Evolutionary conservation across 2,113 vertebrate species (phyloP), one percentile per base, ranked within the genome.

Genomic region (Oryzias javanicus): DNA sequence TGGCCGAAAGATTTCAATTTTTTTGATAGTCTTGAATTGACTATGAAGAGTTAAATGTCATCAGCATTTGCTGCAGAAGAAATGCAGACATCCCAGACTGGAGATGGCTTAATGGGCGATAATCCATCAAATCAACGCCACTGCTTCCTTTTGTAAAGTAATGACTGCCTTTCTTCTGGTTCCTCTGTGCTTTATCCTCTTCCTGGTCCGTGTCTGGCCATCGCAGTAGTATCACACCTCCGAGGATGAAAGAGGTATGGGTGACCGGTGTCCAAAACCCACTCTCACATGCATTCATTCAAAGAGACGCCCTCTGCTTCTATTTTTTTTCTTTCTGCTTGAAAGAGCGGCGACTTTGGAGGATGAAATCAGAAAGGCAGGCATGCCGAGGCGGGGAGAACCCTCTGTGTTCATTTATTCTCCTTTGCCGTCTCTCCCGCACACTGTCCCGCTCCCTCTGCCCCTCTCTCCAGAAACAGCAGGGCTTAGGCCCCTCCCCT

Each of bases 391-490:
- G 81, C 64, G 73, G 68, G 67, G 74, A 83, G 72, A 87, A 78
- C 76, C 71, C 78, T 44, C 71, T 8, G 45, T 72, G 79, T 74
- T 74, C 72, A 82, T 83, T 81, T 82, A 72, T 84, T 69, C 76
- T 80, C 62, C 74, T 78, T 60, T 73, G 55, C 72, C 72, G 63
- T 62, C 67, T 70, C 59, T 67, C 72, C 80, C 58, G 67, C 46
- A 60, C 79, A 64, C 76, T 16, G 42, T 45, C 64, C 67, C 45
- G 10, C 56, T 80, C 55, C 6, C 78, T 78, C 81, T 81, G 67
- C 70, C 67, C 68, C 78, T 72, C 77, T 64, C 76, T 70, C 73
- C 83, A 85, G 89, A 89, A 86, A 88, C 86, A 86, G 84, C 64
- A 79, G 67, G 68, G 60, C 13, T 13, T 42, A 83, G 49, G 80